Evolutionary conservation across 2,113 vertebrate species (phyloP), one percentile per base, ranked within the genome.

Genomic region (Apeltes quadracus): DNA sequence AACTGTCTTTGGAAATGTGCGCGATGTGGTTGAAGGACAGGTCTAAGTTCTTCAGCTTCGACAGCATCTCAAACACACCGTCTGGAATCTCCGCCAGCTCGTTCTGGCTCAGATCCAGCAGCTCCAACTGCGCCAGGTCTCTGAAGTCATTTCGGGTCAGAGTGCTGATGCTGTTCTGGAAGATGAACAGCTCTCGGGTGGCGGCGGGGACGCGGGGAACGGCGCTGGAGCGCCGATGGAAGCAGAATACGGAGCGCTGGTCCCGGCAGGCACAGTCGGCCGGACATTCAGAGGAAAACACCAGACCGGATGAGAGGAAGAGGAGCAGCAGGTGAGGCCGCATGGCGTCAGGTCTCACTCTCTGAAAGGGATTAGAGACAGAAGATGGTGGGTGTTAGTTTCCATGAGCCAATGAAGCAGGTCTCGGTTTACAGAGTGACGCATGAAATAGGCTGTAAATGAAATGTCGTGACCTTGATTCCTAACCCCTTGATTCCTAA

Each of bases 61-160:
- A 77, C 9, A 98, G 92, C 8, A 93, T 94, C 86, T 93, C 93
- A 83, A 98, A 98, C 53, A 95, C 92, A 2, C 93, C 79, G 0
- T 88, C 89, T 1, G 95, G 96, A 81, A 98, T 91, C 79, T 91
- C 92, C 18, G 85, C 48, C 59, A 98, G 88, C 62, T 93, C 91
- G 86, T 98, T 98, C 89, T 97, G 96, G 0, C 96, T 96, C 65
- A 98, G 89, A 86, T 98, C 96, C 48, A 98, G 66, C 76, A 96
- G 84, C 81, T 94, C 94, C 74, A 98, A 88, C 58, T 92, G 81
- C 0, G 66, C 92, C 36, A 98, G 90, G 23, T 92, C 89, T 0
- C 54, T 75, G 59, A 98, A 97, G 82, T 96, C 95, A 63, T 93
- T 93, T 22, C 87, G 84, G 0, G 85, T 87, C 8, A 98, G 87